Evolutionary conservation across 2,888 invertebrate species (phyloP), one percentile per base, ranked within the genome.

Genomic region (Erebia epiphron): DNA sequence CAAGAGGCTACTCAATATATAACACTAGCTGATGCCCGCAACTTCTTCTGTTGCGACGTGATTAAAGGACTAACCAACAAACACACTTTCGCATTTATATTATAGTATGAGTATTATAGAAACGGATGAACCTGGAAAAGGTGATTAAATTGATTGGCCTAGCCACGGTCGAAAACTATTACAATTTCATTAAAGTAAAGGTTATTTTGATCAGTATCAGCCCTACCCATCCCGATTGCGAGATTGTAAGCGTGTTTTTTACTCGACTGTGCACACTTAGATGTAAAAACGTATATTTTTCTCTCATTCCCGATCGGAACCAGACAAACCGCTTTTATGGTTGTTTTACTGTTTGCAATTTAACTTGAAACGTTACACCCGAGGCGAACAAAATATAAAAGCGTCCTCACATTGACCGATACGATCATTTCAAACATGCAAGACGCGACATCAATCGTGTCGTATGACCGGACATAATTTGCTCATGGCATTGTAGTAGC

Each of bases 321-420:
- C 85, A 82, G 85, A 84, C 84, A 80, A 82, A 86, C 87, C 83
- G 83, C 88, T 89, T 90, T 90, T 90, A 91, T 86, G 75, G 84
- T 83, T 80, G 85, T 90, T 90, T 90, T 89, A 90, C 86, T 86
- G 89, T 86, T 87, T 79, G 88, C 90, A 89, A 90, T 92, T 89
- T 88, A 90, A 90, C 89, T 91, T 86, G 83, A 83, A 85, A 83
- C 88, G 85, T 89, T 85, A 88, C 86, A 87, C 86, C 77, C 78
- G 79, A 75, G 77, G 76, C 73, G 80, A 82, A 84, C 88, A 85
- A 74, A 77, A 46, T 70, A 73, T 73, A 73, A 75, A 16, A 57
- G 56, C 56, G 54, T 73, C 73, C 61, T 72, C 61, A 64, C 70
- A 58, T 64, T 54, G 56, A 46, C 50, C 50, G 56, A 69, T 62